Base-by-base conservation (phyloP, 2,113 vertebrate genomes). In the Hoplias malabaricus region DNA sequence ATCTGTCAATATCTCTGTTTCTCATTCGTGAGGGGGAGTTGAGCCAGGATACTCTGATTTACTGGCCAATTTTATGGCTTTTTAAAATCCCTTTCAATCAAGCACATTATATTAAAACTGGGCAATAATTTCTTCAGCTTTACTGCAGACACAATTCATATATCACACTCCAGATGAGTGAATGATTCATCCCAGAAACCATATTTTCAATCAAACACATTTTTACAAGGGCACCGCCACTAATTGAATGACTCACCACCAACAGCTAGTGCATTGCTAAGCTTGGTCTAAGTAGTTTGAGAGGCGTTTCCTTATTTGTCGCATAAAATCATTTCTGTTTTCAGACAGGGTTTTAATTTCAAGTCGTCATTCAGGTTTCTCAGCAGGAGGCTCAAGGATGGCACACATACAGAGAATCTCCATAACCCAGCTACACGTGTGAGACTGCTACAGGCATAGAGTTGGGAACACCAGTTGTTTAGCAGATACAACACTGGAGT, bases 11-110 rank as follows among this genome's bases (percentile, higher is more conserved):
- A 90, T 86, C 83, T 80, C 75, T 81, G 78, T 72, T 33, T 82
- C 77, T 77, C 65, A 76, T 83, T 83, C 83, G 69, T 73, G 81
- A 81, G 29, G 78, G 81, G 73, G 40, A 82, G 84, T 73, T 42
- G 27, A 56, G 75, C 82, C 82, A 80, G 83, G 86, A 85, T 83
- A 83, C 71, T 63, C 65, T 90, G 85, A 89, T 89, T 90, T 90
- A 90, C 80, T 80, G 84, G 85, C 82, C 83, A 88, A 88, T 88
- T 89, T 86, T 83, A 80, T 83, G 78, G 65, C 48, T 82, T 78
- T 53, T 54, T 86, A 84, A 85, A 89, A 90, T 90, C 86, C 81
- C 78, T 86, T 90, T 89, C 86, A 89, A 89, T 92, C 88, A 90
- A 86, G 88, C 86, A 80, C 82, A 82, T 87, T 86, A 88, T 87